These are phyloP conservation scores for Hirundichthys speculiger DNA, from an alignment of 2,113 vertebrate species.

Conservation along the genomic window DNA sequence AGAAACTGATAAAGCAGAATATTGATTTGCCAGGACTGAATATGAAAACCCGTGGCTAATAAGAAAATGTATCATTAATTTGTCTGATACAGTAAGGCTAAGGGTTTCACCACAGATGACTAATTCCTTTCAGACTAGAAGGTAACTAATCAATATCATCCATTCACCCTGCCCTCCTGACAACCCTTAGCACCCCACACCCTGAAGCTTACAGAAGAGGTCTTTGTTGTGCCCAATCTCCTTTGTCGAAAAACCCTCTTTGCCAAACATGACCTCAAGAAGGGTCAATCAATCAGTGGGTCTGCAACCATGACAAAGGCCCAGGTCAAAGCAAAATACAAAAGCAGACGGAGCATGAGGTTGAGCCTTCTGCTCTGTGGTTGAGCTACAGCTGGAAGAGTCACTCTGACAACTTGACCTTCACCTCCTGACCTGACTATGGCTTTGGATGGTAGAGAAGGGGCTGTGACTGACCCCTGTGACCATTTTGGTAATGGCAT, in stretches of 20 bases:
- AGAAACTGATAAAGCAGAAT: neutral
- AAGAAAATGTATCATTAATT: conserved; percentile 4
- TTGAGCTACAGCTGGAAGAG: conserved; percentile 74
- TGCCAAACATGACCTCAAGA: conserved; percentile 60
- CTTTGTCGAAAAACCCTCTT: conserved; percentile 48
- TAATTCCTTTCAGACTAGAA: conserved; percentile 22
- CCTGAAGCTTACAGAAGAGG: conserved; percentile 60
- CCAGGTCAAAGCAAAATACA: conserved; percentile 62
- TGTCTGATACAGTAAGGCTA: conserved; percentile 12
- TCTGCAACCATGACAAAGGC: conserved; percentile 59
- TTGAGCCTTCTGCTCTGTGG: conserved; percentile 68
- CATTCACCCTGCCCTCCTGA: conserved; percentile 46
- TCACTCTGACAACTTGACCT: conserved; percentile 77
- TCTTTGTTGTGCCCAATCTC: conserved; percentile 63
- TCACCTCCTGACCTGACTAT: conserved; percentile 62
- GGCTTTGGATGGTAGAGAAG: conserved; percentile 46
- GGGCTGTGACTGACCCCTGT: conserved; percentile 46
- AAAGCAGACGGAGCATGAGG: conserved; percentile 66
- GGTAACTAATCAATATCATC: conserved; percentile 57
- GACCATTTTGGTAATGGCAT: conserved; percentile 74
- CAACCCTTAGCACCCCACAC: conserved; percentile 32
- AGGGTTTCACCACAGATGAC: conserved; percentile 9
- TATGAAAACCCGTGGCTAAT: neutral
- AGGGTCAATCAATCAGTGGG: conserved; percentile 62
- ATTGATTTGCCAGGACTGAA: neutral